phyloP scores from a whole-genome alignment of 2,888 invertebrate genomes.

The Meteorus cinctellus region DNA sequence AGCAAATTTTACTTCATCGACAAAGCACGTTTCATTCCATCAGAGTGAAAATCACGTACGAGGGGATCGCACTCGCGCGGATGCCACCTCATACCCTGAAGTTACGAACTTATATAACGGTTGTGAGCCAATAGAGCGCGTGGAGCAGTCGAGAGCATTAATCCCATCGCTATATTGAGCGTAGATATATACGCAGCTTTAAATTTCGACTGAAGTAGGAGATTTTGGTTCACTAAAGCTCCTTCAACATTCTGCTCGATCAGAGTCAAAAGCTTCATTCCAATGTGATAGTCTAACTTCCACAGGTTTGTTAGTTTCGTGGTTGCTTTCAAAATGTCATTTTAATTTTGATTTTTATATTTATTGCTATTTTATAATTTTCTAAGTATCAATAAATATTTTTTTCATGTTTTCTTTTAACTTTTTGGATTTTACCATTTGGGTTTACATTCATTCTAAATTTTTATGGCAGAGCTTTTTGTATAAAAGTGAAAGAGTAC shows the following conservation, averaged over 20 bases:
- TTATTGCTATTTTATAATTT: no score
- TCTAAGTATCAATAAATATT: not conserved
- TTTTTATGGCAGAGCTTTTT: not conserved
- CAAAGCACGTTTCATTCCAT: not conserved
- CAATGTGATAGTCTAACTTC: conserved; percentile 47
- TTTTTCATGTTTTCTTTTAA: no score
- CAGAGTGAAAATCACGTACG: conserved; percentile 20
- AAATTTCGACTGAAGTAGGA: conserved; percentile 51
- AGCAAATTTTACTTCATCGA: not conserved
- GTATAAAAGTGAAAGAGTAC: not conserved
- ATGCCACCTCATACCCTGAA: not conserved
- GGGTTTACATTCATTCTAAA: not conserved
- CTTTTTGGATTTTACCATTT: no score
- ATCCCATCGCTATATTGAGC: conserved; percentile 19
- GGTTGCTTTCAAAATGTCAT: conserved; percentile 17
- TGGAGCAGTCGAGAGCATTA: conserved; percentile 45
- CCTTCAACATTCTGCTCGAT: conserved; percentile 49
- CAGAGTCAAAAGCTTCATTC: conserved; percentile 49
- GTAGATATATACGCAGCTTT: conserved; percentile 43
- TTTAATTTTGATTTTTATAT: no score
- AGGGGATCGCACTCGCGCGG: not conserved
- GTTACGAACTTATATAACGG: conserved; percentile 9
- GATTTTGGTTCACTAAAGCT: conserved; percentile 31
- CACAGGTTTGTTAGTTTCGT: conserved; percentile 55
- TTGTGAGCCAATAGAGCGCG: conserved; percentile 14